Evolutionary conservation across 2,113 vertebrate species (phyloP).

Genomic region (Polyodon spathula): DNA sequence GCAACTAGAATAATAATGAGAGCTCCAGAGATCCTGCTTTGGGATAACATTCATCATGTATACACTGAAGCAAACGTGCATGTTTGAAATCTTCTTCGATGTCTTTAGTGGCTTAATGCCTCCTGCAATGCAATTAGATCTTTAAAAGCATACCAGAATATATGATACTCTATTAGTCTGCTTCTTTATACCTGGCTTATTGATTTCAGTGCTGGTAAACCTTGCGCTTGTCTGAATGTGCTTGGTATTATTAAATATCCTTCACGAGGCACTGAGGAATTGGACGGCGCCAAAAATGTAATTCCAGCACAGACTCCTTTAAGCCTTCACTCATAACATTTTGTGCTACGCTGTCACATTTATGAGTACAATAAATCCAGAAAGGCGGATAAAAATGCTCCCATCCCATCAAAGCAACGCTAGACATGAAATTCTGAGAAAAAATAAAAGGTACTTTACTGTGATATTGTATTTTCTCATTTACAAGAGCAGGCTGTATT

Average conservation of each 20-base stretch:
- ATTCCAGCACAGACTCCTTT: conserved; percentile 47
- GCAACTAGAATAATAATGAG: too few relatives aligned
- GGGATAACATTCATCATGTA: neutral
- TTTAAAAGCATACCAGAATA: neutral
- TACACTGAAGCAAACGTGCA: neutral
- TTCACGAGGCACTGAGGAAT: conserved; percentile 35
- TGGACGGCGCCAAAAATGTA: conserved; percentile 43
- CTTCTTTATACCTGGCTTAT: conserved; percentile 44
- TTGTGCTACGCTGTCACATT: neutral
- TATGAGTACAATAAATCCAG: neutral
- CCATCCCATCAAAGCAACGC: conserved; percentile 10
- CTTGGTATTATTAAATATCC: conserved; percentile 44
- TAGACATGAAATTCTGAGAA: neutral
- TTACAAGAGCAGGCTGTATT: too few relatives aligned
- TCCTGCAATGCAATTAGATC: conserved; percentile 17
- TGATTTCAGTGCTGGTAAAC: conserved; percentile 54
- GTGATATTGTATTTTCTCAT: too few relatives aligned
- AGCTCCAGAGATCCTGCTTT: neutral
- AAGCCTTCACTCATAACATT: conserved; percentile 36
- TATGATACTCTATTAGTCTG: conserved; percentile 4
- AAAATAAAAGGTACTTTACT: too few relatives aligned
- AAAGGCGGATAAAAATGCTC: neutral
- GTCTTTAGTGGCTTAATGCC: conserved; percentile 50
- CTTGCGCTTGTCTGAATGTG: conserved; percentile 36
- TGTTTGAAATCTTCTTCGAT: conserved; percentile 36